Evolutionary conservation across 2,113 vertebrate genomes (phyloP), one percentile per base, ranked within the genome.

Genomic region (Grallaria varia): DNA sequence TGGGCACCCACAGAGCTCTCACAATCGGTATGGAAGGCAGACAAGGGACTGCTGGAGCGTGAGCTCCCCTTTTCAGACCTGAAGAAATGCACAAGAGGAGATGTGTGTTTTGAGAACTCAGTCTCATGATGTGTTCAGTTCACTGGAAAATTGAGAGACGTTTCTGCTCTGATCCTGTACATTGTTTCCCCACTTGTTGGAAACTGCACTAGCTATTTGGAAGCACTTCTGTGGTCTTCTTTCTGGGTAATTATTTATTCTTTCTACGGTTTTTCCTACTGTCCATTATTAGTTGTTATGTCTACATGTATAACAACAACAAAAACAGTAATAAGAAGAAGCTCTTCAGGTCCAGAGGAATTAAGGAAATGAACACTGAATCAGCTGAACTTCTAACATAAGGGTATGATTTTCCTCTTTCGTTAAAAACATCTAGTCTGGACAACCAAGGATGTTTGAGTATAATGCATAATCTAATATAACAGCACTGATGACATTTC

Each of bases 351-450:
- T 94, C 89, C 68, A 84, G 69, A 72, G 9, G 20, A 64, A 45
- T 84, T 84, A 75, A 82, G 69, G 66, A 89, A 95, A 84, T 23
- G 27, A 89, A 78, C 66, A 82, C 30, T 78, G 78, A 93, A 87
- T 91, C 69, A 85, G 52, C 76, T 64, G 35, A 94, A 89, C 27
- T 72, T 92, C 60, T 84, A 78, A 84, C 96, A 95, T 87, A 94
- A 84, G 89, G 91, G 91, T 68, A 60, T 84, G 44, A 91, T 95
- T 96, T 95, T 94, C 16, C 28, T 87, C 90, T 92, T 84, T 68
- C 64, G 87, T 89, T 75, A 75, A 64, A 84, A 97, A 72, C 93
- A 95, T 64, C 73, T 72, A 87, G 49, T 59, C 81, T 92, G 56
- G 44, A 80, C 95, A 91, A 84, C 3, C 14, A 91, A 31, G 15